Conservation (phyloP, 2,888 invertebrate species). For the Archips crataeganus region DNA sequence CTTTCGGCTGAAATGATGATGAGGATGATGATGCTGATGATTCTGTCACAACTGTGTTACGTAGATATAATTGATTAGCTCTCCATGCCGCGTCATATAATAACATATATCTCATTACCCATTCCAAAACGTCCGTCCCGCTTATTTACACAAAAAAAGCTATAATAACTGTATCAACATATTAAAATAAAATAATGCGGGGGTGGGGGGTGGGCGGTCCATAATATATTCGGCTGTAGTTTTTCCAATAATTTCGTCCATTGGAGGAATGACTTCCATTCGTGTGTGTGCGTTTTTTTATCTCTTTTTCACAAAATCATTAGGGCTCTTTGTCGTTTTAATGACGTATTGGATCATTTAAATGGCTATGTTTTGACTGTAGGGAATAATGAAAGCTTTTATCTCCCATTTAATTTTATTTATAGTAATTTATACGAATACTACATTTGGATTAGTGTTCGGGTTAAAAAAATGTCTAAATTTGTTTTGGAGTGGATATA, state of each 20-base stretch:
- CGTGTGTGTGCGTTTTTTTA: conserved; percentile 61
- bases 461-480: too few species aligned
- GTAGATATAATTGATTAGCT: too few species aligned
- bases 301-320: conserved; percentile 68
- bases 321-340: conserved; percentile 11
- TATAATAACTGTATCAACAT: conserved; percentile 44
- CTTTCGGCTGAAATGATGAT: too few species aligned
- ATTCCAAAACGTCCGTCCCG: conserved; percentile 27
- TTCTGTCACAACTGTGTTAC: too few species aligned
- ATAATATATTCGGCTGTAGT: conserved; percentile 84
- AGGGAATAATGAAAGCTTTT: too few species aligned
- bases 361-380: not conserved
- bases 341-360: not conserved
- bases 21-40: too few species aligned
- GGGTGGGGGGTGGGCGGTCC: conserved; percentile 53
- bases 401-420: too few species aligned
- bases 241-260: conserved; percentile 82
- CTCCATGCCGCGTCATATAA: too few species aligned
- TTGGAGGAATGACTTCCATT: conserved; percentile 83
- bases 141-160: conserved; percentile 38
- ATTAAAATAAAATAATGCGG: conserved; percentile 75
- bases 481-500: too few species aligned
- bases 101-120: conserved; percentile 20
- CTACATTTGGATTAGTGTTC: too few species aligned
- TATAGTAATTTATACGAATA: too few species aligned